A percentile compares a stretch with the other conserved stretches of the same genome.
phyloP scores from a whole-genome alignment of 2,888 invertebrate species.

The Drosophila siamana region DNA sequence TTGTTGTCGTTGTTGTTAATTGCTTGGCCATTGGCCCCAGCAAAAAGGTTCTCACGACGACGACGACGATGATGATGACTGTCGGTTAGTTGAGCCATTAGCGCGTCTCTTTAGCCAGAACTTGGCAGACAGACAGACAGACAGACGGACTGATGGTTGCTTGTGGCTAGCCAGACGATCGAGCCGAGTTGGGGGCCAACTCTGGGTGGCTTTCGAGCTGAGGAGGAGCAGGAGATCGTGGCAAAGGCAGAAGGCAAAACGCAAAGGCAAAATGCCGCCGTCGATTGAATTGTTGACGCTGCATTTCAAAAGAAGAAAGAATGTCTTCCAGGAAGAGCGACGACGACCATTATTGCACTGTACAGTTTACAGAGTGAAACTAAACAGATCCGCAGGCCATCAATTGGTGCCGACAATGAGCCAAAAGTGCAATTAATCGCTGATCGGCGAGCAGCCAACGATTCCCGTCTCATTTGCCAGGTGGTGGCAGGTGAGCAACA shows the following conservation, averaged over 20 bases:
- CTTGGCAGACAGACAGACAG: not conserved
- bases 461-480: constrained; percentile 20
- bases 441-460: constrained; percentile 24
- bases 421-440: constrained; percentile 32
- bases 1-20: constrained; percentile 54
- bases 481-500: constrained; percentile 20
- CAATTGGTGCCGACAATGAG: constrained; percentile 33
- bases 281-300: constrained; percentile 51
- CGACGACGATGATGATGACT: constrained; percentile 7
- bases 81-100: constrained; percentile 61
- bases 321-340: constrained; percentile 51
- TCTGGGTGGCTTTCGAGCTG: constrained; percentile 44
- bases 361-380: no score
- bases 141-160: not conserved
- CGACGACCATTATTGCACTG: no score
- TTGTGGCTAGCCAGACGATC: not conserved
- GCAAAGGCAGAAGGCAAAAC: no score
- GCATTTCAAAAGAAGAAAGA: constrained; percentile 26
- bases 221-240: not conserved
- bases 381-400: not conserved
- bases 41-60: constrained; percentile 71
- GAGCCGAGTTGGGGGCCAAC: constrained; percentile 10
- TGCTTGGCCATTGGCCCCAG: constrained; percentile 57
- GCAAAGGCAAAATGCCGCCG: constrained; percentile 19
- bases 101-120: constrained; percentile 53